phyloP scores from a whole-genome alignment of 2,113 vertebrate genomes.

The Centrocercus urophasianus region DNA sequence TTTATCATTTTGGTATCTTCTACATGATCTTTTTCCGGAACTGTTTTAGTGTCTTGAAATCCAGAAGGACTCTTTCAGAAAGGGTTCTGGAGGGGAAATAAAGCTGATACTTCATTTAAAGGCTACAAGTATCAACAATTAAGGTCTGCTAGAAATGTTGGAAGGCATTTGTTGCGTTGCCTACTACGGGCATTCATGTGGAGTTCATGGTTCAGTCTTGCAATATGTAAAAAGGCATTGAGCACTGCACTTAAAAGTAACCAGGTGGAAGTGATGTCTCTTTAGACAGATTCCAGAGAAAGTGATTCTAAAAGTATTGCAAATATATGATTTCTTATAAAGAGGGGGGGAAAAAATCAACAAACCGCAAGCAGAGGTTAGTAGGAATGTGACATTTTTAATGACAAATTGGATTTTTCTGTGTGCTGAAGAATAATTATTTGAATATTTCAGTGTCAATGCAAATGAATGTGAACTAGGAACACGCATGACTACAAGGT shows the following conservation, averaged over 20 bases:
- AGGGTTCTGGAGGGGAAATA: constrained; percentile 1
- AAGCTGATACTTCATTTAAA: constrained; percentile 52
- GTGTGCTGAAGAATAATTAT: constrained; percentile 26
- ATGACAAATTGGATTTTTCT: constrained; percentile 21
- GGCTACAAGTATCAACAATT: constrained; percentile 9
- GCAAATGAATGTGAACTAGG: constrained; percentile 46
- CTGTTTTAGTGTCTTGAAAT: constrained; percentile 11
- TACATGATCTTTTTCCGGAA: constrained; percentile 32
- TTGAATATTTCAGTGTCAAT: constrained; percentile 56
- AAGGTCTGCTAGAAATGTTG: constrained; percentile 14
- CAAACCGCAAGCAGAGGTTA: not conserved
- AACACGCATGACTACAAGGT: constrained; percentile 72
- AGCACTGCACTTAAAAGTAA: not conserved
- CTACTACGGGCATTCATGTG: not conserved
- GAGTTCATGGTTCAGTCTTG: constrained; percentile 2
- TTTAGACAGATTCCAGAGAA: constrained; percentile 21
- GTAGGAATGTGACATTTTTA: constrained; percentile 32
- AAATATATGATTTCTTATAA: not conserved
- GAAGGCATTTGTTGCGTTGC: not conserved
- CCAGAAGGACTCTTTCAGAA: constrained; percentile 23
- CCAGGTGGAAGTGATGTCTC: not conserved
- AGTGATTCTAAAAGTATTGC: constrained; percentile 26
- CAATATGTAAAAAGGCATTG: not conserved
- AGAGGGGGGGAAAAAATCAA: not conserved
- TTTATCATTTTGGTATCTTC: constrained; percentile 6